A percentile compares a stretch with the other conserved stretches of the same genome.
phyloP scores from a whole-genome alignment of 2,113 vertebrate genomes.

The Diphyllodes magnificus region DNA sequence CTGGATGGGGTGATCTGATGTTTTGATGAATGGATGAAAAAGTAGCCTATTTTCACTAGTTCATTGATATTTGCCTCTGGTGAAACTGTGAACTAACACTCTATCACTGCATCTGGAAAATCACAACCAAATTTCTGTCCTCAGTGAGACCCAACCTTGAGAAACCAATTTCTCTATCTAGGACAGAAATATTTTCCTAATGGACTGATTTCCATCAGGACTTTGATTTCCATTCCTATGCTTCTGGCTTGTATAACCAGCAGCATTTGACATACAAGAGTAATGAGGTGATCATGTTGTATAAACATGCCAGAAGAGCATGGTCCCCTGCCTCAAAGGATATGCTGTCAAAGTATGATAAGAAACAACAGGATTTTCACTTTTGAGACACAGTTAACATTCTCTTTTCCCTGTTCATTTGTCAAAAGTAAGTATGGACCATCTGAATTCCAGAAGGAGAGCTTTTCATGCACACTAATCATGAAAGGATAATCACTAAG shows the following conservation, averaged over 20 bases:
- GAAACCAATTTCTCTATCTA: background rate
- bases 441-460: background rate
- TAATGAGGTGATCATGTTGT: background rate
- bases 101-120: background rate
- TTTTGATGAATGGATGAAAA: conserved; percentile 14
- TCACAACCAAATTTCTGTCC: background rate
- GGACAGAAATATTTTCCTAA: background rate
- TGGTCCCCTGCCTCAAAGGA: background rate
- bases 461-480: background rate
- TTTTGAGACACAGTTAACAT: background rate
- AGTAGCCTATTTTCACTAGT: background rate
- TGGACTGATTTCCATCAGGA: background rate
- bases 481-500: background rate
- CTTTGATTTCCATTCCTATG: background rate
- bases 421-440: background rate
- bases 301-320: background rate
- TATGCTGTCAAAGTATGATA: background rate
- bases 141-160: background rate
- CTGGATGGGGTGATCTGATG: background rate
- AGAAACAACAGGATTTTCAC: background rate
- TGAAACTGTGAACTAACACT: background rate
- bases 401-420: background rate
- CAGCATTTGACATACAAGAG: background rate
- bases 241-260: background rate
- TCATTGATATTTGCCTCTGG: background rate